Base-by-base conservation (phyloP, 2,797 vertebrate species). In the Myotis vivesi region DNA sequence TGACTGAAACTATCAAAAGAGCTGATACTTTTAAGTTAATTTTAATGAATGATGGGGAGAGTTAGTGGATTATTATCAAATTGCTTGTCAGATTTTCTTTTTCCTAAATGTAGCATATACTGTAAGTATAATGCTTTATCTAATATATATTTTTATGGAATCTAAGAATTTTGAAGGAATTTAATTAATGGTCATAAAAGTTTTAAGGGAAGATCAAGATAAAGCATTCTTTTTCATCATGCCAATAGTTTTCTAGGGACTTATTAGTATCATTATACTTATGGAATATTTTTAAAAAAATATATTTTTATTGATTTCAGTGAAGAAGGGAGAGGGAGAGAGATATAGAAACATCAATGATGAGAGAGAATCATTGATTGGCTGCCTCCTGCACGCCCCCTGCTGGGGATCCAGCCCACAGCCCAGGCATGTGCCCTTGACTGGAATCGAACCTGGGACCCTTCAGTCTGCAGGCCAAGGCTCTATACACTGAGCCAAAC, bases 81-180 rank as follows among this genome's bases (percentile, higher is more conserved):
- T 87, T 64, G 57, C 28, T 83, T 76, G 11, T 86, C 12, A 89
- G 2, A 23, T 59, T 83, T 66, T 89, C 6, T 75, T 46, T 88
- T 92, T 94, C 75, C 22, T 94, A 69, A 85, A 59, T 62, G 28
- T 38, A 44, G 30, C 55, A 7, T 69, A 71, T 91, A 13, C 71
- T 90, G 1, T 69, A n/a, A 88, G 10, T 77, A 11, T 53, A 82
- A 23, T 90, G 59, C 38, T 94, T 95, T 82, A 83, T 66, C 81
- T 92, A 72, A 30, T 89, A 15, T 57, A 2, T 92, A 57, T 93
- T 82, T 93, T 75, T 90, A 44, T 76, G 23, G 15, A 79, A 59
- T 75, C 10, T 72, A 62, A 91, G 19, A 51, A 51, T 83, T 94
- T 92, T 94, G 16, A 71, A 91, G 36, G 62, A 77, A 68, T 92